Base-by-base conservation (phyloP, 2,113 vertebrate species). In the Gadus chalcogrammus region DNA sequence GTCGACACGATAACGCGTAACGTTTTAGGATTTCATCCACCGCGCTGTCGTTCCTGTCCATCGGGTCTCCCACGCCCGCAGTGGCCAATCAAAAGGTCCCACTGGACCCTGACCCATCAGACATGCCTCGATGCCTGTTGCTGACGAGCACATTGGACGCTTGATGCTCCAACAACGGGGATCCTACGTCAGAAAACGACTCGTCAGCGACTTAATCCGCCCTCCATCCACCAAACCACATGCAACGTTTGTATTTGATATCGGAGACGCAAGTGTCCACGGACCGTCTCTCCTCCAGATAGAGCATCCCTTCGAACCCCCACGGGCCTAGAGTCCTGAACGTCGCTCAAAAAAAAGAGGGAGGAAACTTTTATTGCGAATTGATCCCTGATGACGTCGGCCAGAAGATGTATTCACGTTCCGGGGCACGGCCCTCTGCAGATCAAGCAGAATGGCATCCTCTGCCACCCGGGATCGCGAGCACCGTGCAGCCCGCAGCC, bases 191-290 rank as follows among this genome's bases (percentile, higher is more conserved):
- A n/a, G 53, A 18, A 22, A 70, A 56, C 20, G 58, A 28, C 18
- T 69, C 68, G 53, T 59, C 63, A 24, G 1, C 38, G 20, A 70
- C 18, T 59, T 81, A 79, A 84, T 82, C 81, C 69, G 71, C 79
- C 61, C 59, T 63, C 31, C 16, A 35, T 70, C 63, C 28, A 38
- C 59, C 56, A 60, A 60, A 18, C 8, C 7, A 18, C 58, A 60
- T 17, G 15, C 7, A 60, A 60, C 13, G 18, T 17, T 35, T 35
- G 4, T 35, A 35, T 5, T 35, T 35, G 31, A 35, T 35, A 4
- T 0, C 6, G 31, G 31, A 35, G 4, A 35, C 31, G 31, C 31
- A 35, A 35, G 31, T 35, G 31, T 35, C 31, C 31, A 35, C 31
- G 31, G 31, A 3, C 31, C 31, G 6, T 7, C 31, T 35, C 31